Evolutionary conservation across 2,113 vertebrate genomes (phyloP), one percentile per base, ranked within the genome.

Genomic region (Oncorhynchus keta): DNA sequence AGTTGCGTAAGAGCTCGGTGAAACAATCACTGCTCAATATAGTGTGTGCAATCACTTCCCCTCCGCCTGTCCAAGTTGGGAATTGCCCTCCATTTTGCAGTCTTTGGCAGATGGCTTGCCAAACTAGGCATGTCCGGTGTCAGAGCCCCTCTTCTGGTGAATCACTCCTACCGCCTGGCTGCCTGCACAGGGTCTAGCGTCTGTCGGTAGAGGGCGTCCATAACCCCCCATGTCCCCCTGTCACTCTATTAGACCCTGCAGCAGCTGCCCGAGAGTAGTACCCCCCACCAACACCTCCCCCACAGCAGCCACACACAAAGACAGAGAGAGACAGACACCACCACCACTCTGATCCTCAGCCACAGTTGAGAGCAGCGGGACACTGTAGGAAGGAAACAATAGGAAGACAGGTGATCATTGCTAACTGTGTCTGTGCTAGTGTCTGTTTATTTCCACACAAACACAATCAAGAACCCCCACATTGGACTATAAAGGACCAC

Each of bases 101-200:
- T 66, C 61, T 66, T 48, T 9, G 45, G 14, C 73, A 68, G 68
- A 76, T 48, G 32, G 6, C 51, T 76, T 26, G 48, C 75, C 66
- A 70, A 62, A 76, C 68, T 76, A 76, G 55, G 68, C n/a, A 16
- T 35, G 55, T 59, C 28, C 66, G 2, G 48, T 76, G 9, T 59
- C 66, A 45, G 74, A 4, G 20, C 12, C 48, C n/a, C 24, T 67
- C 3, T 1, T 28, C 71, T 45, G 22, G 72, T 64, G 59, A 64
- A 64, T 45, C 30, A 12, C 64, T 22, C 18, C 39, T 28, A 11
- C 39, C 39, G 9, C 16, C 20, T 32, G 39, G 24, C 26, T 45
- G 24, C 7, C 30, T 32, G 66, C 48, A 32, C 35, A 57, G 30
- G 48, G 49, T 39, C 51, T 55, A n/a, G 30, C 18, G n/a, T 30